Conservation (phyloP, 2,888 invertebrate species). For the Drosophila atripex region DNA sequence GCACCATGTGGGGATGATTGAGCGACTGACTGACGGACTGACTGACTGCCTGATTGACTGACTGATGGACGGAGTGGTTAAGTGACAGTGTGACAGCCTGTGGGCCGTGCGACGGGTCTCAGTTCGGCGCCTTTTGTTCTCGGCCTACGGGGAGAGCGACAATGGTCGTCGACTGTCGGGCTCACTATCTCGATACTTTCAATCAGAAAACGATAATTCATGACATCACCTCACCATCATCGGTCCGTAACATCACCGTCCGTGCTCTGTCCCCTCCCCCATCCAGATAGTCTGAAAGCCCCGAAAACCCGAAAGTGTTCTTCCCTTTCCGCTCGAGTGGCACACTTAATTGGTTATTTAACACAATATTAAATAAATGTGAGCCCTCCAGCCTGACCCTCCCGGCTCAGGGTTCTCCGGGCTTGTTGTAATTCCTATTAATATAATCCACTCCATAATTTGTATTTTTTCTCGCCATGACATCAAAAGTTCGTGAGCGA, state of each 20-base stretch:
- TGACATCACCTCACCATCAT: constrained; percentile 75
- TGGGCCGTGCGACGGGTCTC: constrained; percentile 27
- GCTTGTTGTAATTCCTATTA: constrained; percentile 74
- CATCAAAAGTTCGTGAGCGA: constrained; percentile 71
- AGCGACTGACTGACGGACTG: constrained; percentile 38
- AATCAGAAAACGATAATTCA: constrained; percentile 79
- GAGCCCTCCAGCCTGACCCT: constrained; percentile 32
- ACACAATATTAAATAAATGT: constrained; percentile 73
- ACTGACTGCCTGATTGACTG: constrained; percentile 32
- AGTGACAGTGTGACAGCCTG: constrained; percentile 18
- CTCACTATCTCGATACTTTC: constrained; percentile 70
- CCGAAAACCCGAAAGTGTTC: constrained; percentile 1
- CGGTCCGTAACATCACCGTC: constrained; percentile 49
- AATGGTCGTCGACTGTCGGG: constrained; percentile 17
- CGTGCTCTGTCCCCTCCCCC: neutral
- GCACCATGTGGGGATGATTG: constrained; percentile 56
- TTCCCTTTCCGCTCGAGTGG: constrained; percentile 56
- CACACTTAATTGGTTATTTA: constrained; percentile 74
- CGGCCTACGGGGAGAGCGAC: constrained; percentile 15
- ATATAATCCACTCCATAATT: constrained; percentile 52
- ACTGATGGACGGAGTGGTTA: constrained; percentile 19
- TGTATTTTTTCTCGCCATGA: constrained; percentile 51
- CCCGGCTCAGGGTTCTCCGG: neutral
- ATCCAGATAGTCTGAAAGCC: no score
- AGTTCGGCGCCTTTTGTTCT: constrained; percentile 36